Base-by-base conservation (phyloP, 2,797 vertebrate species). In the Hipposideros larvatus region DNA sequence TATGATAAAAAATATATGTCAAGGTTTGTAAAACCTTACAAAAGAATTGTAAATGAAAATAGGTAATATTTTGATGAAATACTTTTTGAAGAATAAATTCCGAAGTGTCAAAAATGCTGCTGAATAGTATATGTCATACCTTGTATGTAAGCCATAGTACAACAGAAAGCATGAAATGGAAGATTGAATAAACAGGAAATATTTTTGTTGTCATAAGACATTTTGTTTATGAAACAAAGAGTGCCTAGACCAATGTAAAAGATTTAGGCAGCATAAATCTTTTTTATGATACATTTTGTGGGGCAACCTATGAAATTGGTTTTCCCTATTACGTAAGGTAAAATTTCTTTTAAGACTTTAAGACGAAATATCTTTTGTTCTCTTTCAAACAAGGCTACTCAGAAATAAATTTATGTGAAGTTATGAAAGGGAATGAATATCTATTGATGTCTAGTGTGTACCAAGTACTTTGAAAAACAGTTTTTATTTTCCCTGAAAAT, bases 161-260 rank as follows among this genome's bases (percentile, higher is more conserved):
- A 77, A 77, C 5, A 82, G 24, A 91, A 80, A 73, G 2, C 14
- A 91, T 85, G 55, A 86, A 77, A 77, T 91, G 9, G 31, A 82
- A 93, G 21, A 53, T 9, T 1, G 0, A 74, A 68, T 71, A 89
- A 91, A 59, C 55, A 82, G 22, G n/a, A 66, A 85, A 79, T 51
- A 37, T 18, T 77, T 68, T 59, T 87, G 43, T 21, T 91, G 28
- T 71, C 24, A 48, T 66, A 34, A 66, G 48, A 87, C 41, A 77
- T 53, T 92, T 79, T 88, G 55, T 77, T 88, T 91, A 55, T 88
- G 46, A 87, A 93, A 79, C 11, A 82, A 80, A 77, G 7, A 41
- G 31, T 71, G 91, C 55, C n/a, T 77, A 84, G 34, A 80, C 80
- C 83, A 77, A 82, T 18, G 15, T 73, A 71, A 93, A 51, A 79